Evolutionary conservation across 2,797 vertebrate genomes (phyloP).

Genomic region (Urophycis tenuis): DNA sequence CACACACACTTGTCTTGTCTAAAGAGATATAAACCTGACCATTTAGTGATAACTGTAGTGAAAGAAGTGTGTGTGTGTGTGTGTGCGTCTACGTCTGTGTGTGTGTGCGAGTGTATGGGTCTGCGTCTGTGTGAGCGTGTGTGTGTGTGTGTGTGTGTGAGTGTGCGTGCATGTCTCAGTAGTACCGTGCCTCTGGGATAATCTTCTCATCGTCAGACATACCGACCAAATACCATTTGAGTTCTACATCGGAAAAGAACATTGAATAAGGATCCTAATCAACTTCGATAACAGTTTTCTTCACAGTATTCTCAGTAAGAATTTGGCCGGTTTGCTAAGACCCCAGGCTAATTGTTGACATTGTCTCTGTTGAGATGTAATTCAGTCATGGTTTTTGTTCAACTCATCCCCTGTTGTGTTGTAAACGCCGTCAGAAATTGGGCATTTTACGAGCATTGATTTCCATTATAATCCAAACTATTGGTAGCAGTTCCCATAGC

Average conservation of each 20-base stretch:
- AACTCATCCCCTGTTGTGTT: too few relatives aligned
- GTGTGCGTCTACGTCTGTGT: background rate
- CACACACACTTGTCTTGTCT: conserved; percentile 25
- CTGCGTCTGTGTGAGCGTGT: background rate
- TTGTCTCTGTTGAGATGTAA: too few relatives aligned
- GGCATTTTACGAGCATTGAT: too few relatives aligned
- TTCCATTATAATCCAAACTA: too few relatives aligned
- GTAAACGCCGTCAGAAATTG: too few relatives aligned
- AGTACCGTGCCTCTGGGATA: background rate
- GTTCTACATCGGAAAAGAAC: background rate
- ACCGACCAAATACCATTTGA: background rate
- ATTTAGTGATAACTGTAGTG: conserved; percentile 7
- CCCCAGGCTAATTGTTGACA: too few relatives aligned
- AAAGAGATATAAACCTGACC: conserved; percentile 38
- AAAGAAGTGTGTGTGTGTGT: background rate
- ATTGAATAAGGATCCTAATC: conserved; percentile 3
- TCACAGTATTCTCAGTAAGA: too few relatives aligned
- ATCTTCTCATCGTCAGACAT: background rate
- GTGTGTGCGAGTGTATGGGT: background rate
- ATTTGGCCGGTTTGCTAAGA: too few relatives aligned
- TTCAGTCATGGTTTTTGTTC: too few relatives aligned
- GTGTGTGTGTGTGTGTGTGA: background rate
- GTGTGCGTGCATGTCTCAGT: background rate
- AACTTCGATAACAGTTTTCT: background rate
- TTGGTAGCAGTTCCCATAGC: too few relatives aligned